Percentiles rank a stretch among this genome's conserved stretches.
Evolutionary conservation across 2,888 invertebrate species (phyloP).

Genomic region (Spisula subtruncata): DNA sequence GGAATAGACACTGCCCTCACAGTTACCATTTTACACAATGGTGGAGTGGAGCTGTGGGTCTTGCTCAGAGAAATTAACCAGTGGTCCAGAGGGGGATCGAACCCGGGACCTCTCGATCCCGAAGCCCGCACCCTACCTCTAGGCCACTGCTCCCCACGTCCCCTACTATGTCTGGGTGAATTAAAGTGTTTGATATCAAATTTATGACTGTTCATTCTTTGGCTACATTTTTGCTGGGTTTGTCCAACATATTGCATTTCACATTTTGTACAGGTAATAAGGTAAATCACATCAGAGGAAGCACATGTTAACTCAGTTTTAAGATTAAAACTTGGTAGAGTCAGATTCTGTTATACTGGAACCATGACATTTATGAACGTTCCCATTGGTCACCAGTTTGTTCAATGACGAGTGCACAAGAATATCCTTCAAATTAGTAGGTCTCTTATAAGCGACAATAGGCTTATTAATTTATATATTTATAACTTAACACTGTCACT

Average conservation of each 20-base stretch:
- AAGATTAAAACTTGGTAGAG: not conserved
- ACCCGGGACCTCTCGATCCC: too few relatives aligned
- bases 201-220: conserved; percentile 24
- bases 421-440: conserved; percentile 2
- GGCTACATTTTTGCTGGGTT: conserved; percentile 23
- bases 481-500: conserved; percentile 26
- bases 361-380: too few relatives aligned
- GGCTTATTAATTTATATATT: conserved; percentile 10
- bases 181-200: conserved; percentile 26
- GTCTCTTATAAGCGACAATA: conserved; percentile 21
- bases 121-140: too few relatives aligned
- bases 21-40: too few relatives aligned
- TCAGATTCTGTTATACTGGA: too few relatives aligned
- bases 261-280: conserved; percentile 21
- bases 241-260: conserved; percentile 20
- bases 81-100: too few relatives aligned
- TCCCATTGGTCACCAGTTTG: too few relatives aligned
- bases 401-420: not conserved
- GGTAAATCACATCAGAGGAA: not conserved
- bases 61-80: too few relatives aligned
- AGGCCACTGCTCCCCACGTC: too few relatives aligned
- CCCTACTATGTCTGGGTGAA: too few relatives aligned
- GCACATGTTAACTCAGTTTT: conserved; percentile 16
- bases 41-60: too few relatives aligned
- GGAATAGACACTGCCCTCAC: too few relatives aligned